Percentiles rank a stretch among this genome's conserved stretches.
Conservation (phyloP, 2,888 invertebrate genomes). For the Cataglyphis albicans region DNA sequence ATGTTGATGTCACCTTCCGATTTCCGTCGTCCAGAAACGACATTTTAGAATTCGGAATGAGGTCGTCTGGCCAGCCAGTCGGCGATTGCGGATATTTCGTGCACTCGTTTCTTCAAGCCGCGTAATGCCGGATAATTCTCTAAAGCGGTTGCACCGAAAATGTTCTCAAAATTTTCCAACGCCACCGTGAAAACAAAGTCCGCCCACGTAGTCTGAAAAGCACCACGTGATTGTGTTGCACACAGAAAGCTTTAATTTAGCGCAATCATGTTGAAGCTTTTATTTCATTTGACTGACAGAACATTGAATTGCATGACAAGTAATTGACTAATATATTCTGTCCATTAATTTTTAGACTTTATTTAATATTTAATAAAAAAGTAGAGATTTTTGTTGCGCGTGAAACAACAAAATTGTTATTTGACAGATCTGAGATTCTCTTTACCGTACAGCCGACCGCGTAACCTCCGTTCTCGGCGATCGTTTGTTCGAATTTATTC, state of each 20-base stretch:
- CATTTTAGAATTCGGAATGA: conserved; percentile 87
- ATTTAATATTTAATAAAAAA: conserved; percentile 5
- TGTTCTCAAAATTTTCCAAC: conserved; percentile 87
- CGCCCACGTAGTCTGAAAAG: conserved; percentile 88
- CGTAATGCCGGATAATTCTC: conserved; percentile 87
- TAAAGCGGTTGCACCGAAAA: conserved; percentile 87
- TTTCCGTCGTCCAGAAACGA: neutral
- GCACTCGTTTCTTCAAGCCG: conserved; percentile 87
- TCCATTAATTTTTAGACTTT: neutral
- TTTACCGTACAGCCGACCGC: conserved; percentile 87
- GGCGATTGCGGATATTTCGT: conserved; percentile 87
- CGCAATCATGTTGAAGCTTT: neutral
- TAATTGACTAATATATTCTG: neutral
- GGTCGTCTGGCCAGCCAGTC: conserved; percentile 88
- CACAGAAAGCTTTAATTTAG: conserved; percentile 5
- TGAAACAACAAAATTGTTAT: neutral
- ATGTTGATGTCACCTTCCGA: conserved; percentile 11
- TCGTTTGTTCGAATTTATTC: conserved; percentile 87
- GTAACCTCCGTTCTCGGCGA: conserved; percentile 87
- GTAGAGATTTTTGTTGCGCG: neutral
- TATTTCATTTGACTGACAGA: neutral
- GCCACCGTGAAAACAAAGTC: conserved; percentile 88
- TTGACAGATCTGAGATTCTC: neutral
- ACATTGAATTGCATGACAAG: neutral
- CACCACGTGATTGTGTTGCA: neutral